These are phyloP conservation scores for Brienomyrus longianalis DNA, from an alignment of 2,113 vertebrate genomes.

Conservation along the genomic window DNA sequence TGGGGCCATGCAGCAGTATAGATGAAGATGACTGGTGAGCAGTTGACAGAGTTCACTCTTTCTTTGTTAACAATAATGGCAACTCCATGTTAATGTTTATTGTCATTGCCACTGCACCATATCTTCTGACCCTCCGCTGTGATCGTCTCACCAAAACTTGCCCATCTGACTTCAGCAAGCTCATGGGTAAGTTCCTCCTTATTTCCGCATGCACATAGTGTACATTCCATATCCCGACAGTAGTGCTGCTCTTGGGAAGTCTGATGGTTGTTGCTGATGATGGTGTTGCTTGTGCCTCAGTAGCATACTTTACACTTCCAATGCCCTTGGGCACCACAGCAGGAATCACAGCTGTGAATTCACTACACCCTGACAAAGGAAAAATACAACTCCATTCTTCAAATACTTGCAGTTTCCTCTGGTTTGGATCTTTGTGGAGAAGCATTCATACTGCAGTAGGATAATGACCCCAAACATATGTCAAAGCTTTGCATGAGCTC, in stretches of 20 bases:
- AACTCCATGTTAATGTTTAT: too few species aligned
- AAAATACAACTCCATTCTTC: background rate
- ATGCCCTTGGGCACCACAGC: too few species aligned
- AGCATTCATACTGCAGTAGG: background rate
- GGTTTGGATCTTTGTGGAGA: background rate
- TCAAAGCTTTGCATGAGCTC: too few species aligned
- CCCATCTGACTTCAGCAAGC: background rate
- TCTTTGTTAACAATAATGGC: too few species aligned
- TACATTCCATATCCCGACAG: background rate
- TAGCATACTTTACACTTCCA: too few species aligned
- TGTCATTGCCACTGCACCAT: too few species aligned
- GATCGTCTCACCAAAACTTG: background rate
- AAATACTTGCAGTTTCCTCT: background rate
- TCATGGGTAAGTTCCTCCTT: background rate
- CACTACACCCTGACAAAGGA: background rate
- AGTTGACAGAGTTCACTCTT: background rate
- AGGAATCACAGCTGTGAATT: background rate
- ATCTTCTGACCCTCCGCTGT: background rate
- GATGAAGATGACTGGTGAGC: background rate
- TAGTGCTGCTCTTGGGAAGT: background rate
- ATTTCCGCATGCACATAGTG: too few species aligned
- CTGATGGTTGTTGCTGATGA: too few species aligned
- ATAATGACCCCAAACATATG: background rate
- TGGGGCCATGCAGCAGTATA: background rate
- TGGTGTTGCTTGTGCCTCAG: too few species aligned